Conservation (phyloP, 1,140 invertebrate genomes). For the Laupala kohalensis region DNA sequence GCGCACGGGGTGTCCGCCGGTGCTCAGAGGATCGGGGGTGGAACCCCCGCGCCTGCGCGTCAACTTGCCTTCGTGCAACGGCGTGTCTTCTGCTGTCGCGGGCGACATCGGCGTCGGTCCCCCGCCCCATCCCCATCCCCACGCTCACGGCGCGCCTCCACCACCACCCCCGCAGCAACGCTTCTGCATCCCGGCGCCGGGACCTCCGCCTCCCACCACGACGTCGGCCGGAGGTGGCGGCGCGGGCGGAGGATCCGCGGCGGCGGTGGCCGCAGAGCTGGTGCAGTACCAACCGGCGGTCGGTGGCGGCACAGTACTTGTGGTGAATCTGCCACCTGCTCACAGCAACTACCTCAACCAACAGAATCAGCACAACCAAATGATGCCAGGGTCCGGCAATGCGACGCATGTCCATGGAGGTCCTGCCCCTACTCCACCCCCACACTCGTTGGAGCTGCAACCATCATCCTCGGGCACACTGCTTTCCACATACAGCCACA, state of each 20-base stretch:
- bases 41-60: constrained; percentile 16
- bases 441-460: constrained; percentile 12
- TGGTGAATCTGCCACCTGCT: constrained; percentile 61
- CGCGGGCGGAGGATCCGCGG: constrained; percentile 7
- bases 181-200: background rate
- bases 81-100: no score
- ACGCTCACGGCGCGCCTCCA: background rate
- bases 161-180: constrained; percentile 16
- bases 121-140: constrained; percentile 14
- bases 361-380: constrained; percentile 22
- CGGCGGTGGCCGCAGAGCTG: constrained; percentile 28
- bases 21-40: background rate
- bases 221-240: constrained; percentile 17
- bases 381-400: background rate
- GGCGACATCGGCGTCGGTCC: constrained; percentile 25
- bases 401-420: background rate
- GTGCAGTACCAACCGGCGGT: constrained; percentile 46
- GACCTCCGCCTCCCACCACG: constrained; percentile 17
- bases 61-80: constrained; percentile 18
- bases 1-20: constrained; percentile 3
- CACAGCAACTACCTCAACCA: constrained; percentile 26
- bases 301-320: constrained; percentile 56
- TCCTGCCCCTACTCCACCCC: background rate
- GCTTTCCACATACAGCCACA: constrained; percentile 43
- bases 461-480: constrained; percentile 32